These are phyloP conservation scores for Pseudopodoces humilis DNA, from an alignment of 2,113 vertebrate genomes.

Conservation along the genomic window DNA sequence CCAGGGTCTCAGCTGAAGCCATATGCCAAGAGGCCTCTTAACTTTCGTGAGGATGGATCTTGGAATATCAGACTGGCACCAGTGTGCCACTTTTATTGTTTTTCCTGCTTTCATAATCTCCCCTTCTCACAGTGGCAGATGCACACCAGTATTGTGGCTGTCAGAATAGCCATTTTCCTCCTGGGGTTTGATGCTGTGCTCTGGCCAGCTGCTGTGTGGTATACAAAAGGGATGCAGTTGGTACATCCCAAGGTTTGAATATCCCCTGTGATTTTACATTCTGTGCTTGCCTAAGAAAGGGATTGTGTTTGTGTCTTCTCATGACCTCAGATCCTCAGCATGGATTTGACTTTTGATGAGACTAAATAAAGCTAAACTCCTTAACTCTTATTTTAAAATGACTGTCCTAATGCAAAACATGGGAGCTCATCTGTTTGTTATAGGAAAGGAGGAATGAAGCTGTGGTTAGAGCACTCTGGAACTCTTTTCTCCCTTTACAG, in stretches of 20 bases:
- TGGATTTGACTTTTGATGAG: neutral
- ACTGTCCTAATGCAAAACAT: neutral
- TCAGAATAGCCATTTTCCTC: constrained; percentile 35
- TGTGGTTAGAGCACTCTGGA: neutral
- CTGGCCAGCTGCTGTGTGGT: constrained; percentile 32
- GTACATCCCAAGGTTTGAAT: constrained; percentile 24
- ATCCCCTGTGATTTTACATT: neutral
- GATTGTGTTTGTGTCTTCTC: neutral
- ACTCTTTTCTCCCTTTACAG: neutral
- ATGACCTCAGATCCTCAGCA: neutral
- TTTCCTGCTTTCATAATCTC: constrained; percentile 50
- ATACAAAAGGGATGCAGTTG: constrained; percentile 22
- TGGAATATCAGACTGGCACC: constrained; percentile 33
- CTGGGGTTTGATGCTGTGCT: neutral
- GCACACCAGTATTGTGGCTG: constrained; percentile 35
- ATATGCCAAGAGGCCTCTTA: constrained; percentile 58
- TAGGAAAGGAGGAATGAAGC: neutral
- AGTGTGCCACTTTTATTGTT: constrained; percentile 53
- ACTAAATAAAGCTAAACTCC: neutral
- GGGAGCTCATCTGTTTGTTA: neutral
- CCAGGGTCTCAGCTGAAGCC: constrained; percentile 43
- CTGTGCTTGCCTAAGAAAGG: neutral
- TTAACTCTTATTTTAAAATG: neutral
- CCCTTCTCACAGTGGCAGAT: constrained; percentile 56
- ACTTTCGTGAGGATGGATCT: constrained; percentile 49